phyloP scores from a whole-genome alignment of 1,140 invertebrate species.

The Hyposmocoma kahamanoa region DNA sequence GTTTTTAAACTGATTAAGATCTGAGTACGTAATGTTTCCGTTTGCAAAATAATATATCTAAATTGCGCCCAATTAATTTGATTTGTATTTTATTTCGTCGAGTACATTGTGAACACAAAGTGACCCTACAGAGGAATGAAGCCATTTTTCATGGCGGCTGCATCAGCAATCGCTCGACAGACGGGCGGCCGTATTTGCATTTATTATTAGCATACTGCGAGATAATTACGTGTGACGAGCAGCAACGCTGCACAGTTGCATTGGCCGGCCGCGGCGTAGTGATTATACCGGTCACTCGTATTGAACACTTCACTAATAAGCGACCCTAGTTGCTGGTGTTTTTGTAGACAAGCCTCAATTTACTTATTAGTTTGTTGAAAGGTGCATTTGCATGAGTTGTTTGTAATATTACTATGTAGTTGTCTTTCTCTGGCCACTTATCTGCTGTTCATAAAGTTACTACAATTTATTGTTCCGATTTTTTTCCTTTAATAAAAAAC shows the following conservation, averaged over 20 bases:
- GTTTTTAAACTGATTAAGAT: no score
- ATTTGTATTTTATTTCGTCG: no score
- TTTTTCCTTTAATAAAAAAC: no score
- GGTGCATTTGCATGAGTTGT: conserved; percentile 14
- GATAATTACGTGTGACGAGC: conserved; percentile 55
- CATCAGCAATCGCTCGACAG: conserved; percentile 18
- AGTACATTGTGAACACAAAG: no score
- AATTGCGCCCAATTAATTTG: no score
- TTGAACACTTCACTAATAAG: neutral
- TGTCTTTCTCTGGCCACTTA: no score
- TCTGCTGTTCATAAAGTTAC: no score
- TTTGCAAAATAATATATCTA: no score
- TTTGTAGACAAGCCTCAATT: conserved; percentile 5
- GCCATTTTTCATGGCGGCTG: conserved; percentile 46
- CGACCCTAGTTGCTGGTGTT: conserved; percentile 1
- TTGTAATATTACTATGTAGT: no score
- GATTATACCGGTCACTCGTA: conserved; percentile 26
- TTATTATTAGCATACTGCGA: conserved; percentile 50
- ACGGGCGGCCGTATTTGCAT: conserved; percentile 48
- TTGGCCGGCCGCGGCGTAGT: conserved; percentile 36
- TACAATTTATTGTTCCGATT: no score
- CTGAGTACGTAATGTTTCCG: no score
- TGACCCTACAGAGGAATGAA: conserved; percentile 37
- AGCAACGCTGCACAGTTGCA: conserved; percentile 22
- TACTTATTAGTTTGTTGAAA: conserved; percentile 5